A percentile compares a stretch with the other conserved stretches of the same genome.
Evolutionary conservation across 2,113 vertebrate species (phyloP).

Genomic region (Orientallactaga bullata): DNA sequence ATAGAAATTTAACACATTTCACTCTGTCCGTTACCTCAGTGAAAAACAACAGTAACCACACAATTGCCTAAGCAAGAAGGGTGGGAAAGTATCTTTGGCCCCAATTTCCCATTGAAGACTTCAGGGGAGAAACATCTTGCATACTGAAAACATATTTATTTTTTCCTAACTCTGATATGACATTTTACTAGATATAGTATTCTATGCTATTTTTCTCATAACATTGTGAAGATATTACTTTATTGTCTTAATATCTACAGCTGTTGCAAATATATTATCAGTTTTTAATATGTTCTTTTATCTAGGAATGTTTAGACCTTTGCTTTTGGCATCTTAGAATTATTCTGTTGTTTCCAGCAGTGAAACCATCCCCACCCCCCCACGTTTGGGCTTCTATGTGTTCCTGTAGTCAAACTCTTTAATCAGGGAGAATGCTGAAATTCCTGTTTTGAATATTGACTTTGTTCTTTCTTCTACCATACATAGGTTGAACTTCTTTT

Average conservation of each 20-base stretch:
- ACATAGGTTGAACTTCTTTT: background rate
- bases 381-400: background rate
- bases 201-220: background rate
- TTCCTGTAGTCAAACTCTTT: background rate
- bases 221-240: background rate
- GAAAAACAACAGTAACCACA: background rate
- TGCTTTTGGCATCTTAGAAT: background rate
- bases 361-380: background rate
- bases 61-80: background rate
- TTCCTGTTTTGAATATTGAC: background rate
- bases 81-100: background rate
- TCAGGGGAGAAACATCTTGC: background rate
- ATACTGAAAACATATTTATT: background rate
- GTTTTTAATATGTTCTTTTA: background rate
- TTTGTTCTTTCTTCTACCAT: background rate
- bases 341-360: background rate
- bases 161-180: conserved; percentile 13
- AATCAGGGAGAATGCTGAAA: conserved; percentile 5
- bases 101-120: background rate
- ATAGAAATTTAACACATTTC: background rate
- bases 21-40: background rate
- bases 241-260: background rate
- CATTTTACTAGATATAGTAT: background rate
- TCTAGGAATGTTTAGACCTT: background rate
- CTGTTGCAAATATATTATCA: background rate